A percentile compares a stretch with the other conserved stretches of the same genome.
Conservation (phyloP, 2,797 vertebrate species). For the Esox lucius region DNA sequence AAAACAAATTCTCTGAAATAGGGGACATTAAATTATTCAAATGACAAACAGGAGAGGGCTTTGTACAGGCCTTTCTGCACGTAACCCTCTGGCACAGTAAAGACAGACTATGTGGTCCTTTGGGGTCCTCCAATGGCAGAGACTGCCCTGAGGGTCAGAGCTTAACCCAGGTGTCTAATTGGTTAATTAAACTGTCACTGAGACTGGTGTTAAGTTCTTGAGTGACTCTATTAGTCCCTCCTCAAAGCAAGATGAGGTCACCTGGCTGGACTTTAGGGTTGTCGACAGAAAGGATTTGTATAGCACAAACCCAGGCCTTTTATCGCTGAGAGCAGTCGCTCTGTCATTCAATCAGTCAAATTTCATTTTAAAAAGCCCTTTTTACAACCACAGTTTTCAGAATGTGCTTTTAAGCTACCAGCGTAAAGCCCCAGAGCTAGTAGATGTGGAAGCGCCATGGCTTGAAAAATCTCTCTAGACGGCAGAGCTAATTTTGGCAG, state of each 20-base stretch:
- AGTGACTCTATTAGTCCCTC: slow-evolving; percentile 25
- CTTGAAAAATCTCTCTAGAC: no score
- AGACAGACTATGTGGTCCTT: not conserved
- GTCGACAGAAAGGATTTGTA: slow-evolving; percentile 1
- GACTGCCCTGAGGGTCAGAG: slow-evolving; percentile 7
- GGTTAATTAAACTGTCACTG: slow-evolving; percentile 30
- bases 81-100: not conserved
- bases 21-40: not conserved
- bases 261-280: not conserved
- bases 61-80: not conserved
- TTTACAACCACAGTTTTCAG: no score
- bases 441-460: not conserved
- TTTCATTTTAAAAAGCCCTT: no score
- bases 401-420: not conserved
- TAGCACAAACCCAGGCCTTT: slow-evolving; percentile 3
- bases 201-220: slow-evolving; percentile 26
- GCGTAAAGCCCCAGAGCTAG: not conserved
- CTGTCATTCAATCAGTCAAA: not conserved
- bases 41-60: not conserved
- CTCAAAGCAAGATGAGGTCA: slow-evolving; percentile 14
- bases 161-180: slow-evolving; percentile 45
- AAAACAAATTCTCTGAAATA: slow-evolving; percentile 13
- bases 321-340: not conserved
- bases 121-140: not conserved
- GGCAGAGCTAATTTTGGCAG: no score